Evolutionary conservation across 2,888 invertebrate genomes (phyloP), one percentile per base, ranked within the genome.

Genomic region (Pollenia amentaria): DNA sequence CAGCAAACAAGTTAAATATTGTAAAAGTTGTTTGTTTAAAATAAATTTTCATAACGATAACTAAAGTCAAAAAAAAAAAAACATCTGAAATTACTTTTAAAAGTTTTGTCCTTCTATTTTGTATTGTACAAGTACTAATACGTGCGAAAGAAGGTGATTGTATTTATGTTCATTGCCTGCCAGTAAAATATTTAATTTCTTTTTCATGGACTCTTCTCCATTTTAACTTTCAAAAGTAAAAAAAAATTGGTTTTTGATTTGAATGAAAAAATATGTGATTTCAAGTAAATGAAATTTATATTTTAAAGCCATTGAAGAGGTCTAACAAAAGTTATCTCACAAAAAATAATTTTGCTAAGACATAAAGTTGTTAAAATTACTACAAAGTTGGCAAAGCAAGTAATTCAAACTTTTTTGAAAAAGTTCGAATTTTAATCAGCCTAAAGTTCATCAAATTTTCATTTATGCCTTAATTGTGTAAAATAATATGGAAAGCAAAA

Each of bases 211-310:
- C 38, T 65, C 53, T 64, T 38, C 40, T 46, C n/a, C 18, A 65
- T 80, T 80, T 72, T n/a, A n/a, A 80, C 53, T 80, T 65, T 80
- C 48, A 46, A 73, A 80, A 73, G 72, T 80, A 65, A 29, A 29
- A 29, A 29, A 29, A 29, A 81, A 81, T 81, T 75, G 81, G 38
- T 81, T 75, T 73, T 67, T 81, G 73, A 81, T 75, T 75, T 81
- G 57, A 65, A 81, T 67, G 16, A 62, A 83, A 72, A 62, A 83
- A 72, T 72, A 55, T 72, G 77, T 76, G 62, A 69, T 76, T 72
- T 70, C 69, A 55, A 12, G 42, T n/a, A 48, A 73, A 73, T 57
- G 80, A 65, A 75, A 57, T 60, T 67, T 67, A 42, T 40, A 78
- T 46, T 80, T 46, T 40, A 64, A 38, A n/a, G 53, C 3, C 3